phyloP scores from a whole-genome alignment of 92 coral and sea anemone genomes.

The Plumapathes pennacea region DNA sequence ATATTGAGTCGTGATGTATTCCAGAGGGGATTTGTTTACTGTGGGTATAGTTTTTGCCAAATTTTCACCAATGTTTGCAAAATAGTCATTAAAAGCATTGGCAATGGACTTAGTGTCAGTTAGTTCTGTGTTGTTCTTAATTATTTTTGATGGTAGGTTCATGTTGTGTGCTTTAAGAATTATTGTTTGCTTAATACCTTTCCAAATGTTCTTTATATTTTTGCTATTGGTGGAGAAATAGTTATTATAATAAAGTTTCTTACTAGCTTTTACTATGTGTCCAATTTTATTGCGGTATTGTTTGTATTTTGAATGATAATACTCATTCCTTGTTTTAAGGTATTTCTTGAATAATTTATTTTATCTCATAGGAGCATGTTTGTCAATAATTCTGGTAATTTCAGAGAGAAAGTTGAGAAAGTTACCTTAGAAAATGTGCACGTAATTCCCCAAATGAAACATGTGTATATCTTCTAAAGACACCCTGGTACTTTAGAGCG shows the following conservation, averaged over 20 bases:
- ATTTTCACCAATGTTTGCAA: conserved; percentile 39
- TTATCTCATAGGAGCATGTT: too few species aligned
- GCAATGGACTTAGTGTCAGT: conserved; percentile 43
- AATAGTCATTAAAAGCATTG: conserved; percentile 41
- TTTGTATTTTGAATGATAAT: conserved; percentile 19
- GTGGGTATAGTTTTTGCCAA: conserved; percentile 33
- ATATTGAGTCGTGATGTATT: conserved; percentile 17
- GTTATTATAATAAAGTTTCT: conserved; percentile 25
- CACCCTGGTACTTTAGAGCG: too few species aligned
- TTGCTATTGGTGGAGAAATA: conserved; percentile 21
- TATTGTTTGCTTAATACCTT: conserved; percentile 38
- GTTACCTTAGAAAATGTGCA: too few species aligned
- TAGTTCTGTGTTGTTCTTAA: conserved; percentile 21
- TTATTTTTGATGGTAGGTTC: conserved; percentile 15
- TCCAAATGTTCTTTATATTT: conserved; percentile 35
- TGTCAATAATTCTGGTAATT: too few species aligned
- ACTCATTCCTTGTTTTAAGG: conserved; percentile 4
- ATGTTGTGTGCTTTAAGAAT: conserved; percentile 21
- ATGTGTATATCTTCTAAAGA: too few species aligned
- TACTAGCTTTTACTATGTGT: conserved; percentile 11
- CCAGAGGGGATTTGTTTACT: conserved; percentile 18
- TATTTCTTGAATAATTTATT: conserved; percentile 18
- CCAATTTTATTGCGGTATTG: conserved; percentile 16
- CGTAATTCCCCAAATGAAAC: too few species aligned
- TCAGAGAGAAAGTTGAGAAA: too few species aligned